Evolutionary conservation across 37 sponge, comb jelly and placozoan genomes (phyloP).

Genomic region (Bolinopsis microptera): DNA sequence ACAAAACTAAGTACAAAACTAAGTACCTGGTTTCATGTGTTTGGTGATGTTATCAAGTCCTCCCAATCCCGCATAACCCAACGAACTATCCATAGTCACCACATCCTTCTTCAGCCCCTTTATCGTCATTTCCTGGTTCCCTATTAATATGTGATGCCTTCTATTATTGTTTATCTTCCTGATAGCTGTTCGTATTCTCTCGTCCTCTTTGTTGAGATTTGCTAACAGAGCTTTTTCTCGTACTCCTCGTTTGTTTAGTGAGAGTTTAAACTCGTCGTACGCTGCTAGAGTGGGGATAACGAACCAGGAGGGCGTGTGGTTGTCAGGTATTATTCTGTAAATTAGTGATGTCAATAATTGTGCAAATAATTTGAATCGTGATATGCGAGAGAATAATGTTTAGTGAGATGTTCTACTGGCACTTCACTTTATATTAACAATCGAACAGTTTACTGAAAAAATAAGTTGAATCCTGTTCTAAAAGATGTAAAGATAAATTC

Average conservation of each 20-base stretch:
- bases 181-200: conserved; percentile 8
- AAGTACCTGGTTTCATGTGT: conserved; percentile 1
- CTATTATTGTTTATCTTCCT: conserved; percentile 20
- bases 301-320: conserved; percentile 25
- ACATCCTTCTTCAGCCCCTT: conserved; percentile 45
- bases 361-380: no score
- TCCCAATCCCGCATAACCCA: conserved; percentile 56
- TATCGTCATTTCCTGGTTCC: background rate
- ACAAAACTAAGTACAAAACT: no score
- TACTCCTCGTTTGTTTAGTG: conserved; percentile 51
- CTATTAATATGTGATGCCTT: background rate
- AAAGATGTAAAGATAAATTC: no score
- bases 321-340: background rate
- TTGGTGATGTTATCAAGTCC: conserved; percentile 20
- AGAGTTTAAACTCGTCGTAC: background rate
- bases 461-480: no score
- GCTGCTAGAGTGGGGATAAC: background rate
- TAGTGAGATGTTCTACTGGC: no score
- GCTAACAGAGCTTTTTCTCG: background rate
- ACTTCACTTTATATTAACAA: no score
- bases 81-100: background rate
- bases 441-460: no score
- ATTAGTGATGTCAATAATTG: no score
- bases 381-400: no score
- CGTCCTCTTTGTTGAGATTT: background rate